phyloP scores from a whole-genome alignment of 2,113 vertebrate genomes.

The Labeo rohita region DNA sequence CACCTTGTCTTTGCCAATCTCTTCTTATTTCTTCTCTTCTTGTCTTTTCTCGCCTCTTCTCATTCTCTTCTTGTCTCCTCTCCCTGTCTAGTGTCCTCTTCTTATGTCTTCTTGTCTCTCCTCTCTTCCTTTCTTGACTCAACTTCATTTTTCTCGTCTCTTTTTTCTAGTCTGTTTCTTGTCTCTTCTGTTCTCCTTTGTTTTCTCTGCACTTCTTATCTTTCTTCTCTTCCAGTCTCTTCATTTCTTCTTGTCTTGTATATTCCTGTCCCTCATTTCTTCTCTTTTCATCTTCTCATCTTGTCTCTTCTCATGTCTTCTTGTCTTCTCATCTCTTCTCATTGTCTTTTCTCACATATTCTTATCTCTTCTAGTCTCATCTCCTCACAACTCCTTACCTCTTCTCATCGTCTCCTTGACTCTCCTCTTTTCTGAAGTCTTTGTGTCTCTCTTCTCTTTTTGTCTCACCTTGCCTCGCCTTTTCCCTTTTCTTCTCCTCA shows the following conservation, averaged over 20 bases:
- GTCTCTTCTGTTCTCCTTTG: too few relatives aligned
- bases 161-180: too few relatives aligned
- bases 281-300: too few relatives aligned
- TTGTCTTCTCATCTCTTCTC: background rate
- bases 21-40: background rate
- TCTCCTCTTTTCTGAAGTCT: background rate
- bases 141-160: too few relatives aligned
- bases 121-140: background rate
- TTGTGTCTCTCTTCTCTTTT: background rate
- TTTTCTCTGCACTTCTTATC: too few relatives aligned
- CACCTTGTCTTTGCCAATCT: too few relatives aligned
- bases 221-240: too few relatives aligned
- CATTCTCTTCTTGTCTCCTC: background rate
- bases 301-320: too few relatives aligned
- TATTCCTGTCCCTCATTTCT: background rate
- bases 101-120: background rate
- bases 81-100: too few relatives aligned
- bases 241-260: background rate
- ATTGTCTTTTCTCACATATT: too few relatives aligned
- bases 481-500: background rate
- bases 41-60: background rate
- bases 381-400: too few relatives aligned
- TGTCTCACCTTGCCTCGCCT: background rate
- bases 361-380: too few relatives aligned
- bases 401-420: background rate